Base-by-base conservation (phyloP, 2,113 vertebrate species). In the Python bivittatus region DNA sequence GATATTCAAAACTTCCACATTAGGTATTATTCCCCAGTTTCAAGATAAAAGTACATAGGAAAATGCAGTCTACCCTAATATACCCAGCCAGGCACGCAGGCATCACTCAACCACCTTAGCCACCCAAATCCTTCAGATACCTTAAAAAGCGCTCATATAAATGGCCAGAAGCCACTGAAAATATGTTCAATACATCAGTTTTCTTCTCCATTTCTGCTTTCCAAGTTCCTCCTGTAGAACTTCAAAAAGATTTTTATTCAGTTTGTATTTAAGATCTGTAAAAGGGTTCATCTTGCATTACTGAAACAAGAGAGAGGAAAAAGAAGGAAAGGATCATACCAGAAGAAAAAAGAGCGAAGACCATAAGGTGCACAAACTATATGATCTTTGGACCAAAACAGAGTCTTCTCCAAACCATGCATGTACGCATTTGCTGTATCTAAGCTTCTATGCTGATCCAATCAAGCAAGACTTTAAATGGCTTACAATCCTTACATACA, bases 111-210 rank as follows among this genome's bases (percentile, higher is more conserved):
- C 33, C 8, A 79, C 17, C 72, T n/a, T 17, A 17, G 22, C 42
- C 33, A 92, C 56, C 61, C 33, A 84, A 92, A 79, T 20, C 4
- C 0, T 92, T 91, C 87, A 88, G 97, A 90, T 96, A 99, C 99
- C 99, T 98, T 95, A 99, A 97, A 96, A 99, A 99, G 17, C 99
- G 99, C 95, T 99, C 99, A 88, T 99, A 99, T 84, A 99, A 97
- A 97, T 99, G 99, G 61, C 99, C 99, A 22, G 99, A 99, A 93
- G 99, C 99, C 95, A 99, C 98, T 9, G 99, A 99, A 97, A 99
- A 99, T 92, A 99, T 98, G 94, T 99, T 99, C 20, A 99, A 97
- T 94, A 98, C 92, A 54, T 99, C 98, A 42, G 96, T 97, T 96
- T 98, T 98, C 92, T 97, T 98, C 91, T 98, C 97, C 44, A 98